Evolutionary conservation across 2,113 vertebrate species (phyloP), one percentile per base, ranked within the genome.

Genomic region (Nycticorax nycticorax): DNA sequence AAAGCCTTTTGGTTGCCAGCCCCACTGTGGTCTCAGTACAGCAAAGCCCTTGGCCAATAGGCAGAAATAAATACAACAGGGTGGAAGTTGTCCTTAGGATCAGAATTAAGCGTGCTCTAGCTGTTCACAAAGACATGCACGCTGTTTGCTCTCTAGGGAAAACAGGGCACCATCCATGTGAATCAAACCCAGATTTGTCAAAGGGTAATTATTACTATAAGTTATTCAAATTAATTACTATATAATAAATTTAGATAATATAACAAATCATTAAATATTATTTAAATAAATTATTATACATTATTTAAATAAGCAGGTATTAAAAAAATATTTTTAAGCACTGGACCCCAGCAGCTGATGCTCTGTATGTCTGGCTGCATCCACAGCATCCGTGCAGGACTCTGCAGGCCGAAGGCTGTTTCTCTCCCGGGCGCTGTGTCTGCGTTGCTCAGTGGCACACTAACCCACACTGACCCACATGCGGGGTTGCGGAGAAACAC

Each of bases 11-110:
- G 1, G 10, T 35, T 63, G 14, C 50, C 48, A 80, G 45, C 12
- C 21, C 16, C 24, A 13, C 6, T 0, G 1, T 8, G 8, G 6
- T 12, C 5, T 82, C 2, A 5, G 13, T 43, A 20, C 23, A 60
- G 33, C 62, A 72, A 56, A 41, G 12, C 14, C 22, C 50, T 57
- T 20, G 26, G 55, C n/a, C n/a, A 66, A 5, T 14, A 9, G 0
- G 5, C 22, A 66, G 37, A 62, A 26, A 12, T 69, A 33, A 86
- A 28, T 11, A 41, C 7, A 45, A 24, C 11, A 37, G 24, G 14
- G 12, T 55, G 15, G 24, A 77, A 77, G 71, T 12, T 21, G 23
- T 60, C 23, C 48, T 56, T 48, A 22, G 45, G 23, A 71, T 47
- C n/a, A 86, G 43, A 67, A 84, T 37, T 48, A 45, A 77, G 8